Percentiles rank a stretch among this genome's conserved stretches.
phyloP scores from a whole-genome alignment of 2,797 vertebrate genomes.

The Falco rusticolus region DNA sequence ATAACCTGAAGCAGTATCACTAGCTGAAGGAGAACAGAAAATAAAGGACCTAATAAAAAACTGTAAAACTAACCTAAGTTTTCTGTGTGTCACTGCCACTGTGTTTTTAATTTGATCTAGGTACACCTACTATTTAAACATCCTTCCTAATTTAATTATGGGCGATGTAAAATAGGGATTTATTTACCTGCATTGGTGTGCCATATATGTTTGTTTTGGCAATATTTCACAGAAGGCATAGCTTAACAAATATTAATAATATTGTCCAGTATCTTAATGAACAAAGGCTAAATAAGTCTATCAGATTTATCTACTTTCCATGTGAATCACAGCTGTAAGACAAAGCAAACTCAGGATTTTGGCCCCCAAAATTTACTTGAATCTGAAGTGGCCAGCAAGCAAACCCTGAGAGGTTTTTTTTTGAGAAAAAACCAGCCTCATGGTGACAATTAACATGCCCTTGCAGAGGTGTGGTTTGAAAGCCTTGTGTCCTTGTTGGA shows the following conservation, averaged over 20 bases:
- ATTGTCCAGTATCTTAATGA: background rate
- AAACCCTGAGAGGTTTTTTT: background rate
- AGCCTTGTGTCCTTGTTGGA: background rate
- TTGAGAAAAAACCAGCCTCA: background rate
- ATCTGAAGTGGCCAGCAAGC: background rate
- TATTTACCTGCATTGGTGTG: background rate
- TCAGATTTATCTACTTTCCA: background rate
- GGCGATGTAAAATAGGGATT: background rate
- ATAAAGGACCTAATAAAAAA: background rate
- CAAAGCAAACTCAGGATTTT: background rate
- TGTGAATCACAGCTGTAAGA: background rate
- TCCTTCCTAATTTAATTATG: background rate
- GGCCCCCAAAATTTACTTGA: background rate
- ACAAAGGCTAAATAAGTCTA: background rate
- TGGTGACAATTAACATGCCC: background rate
- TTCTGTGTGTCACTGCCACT: background rate
- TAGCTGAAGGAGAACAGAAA: background rate
- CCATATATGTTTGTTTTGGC: background rate
- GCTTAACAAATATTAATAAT: background rate
- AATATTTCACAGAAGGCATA: background rate
- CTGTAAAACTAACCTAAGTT: background rate
- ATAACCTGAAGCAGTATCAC: background rate
- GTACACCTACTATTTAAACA: background rate
- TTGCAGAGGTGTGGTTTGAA: background rate
- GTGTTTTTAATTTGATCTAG: background rate